Evolutionary conservation across 2,888 invertebrate genomes (phyloP).

Genomic region (Timandra comae): DNA sequence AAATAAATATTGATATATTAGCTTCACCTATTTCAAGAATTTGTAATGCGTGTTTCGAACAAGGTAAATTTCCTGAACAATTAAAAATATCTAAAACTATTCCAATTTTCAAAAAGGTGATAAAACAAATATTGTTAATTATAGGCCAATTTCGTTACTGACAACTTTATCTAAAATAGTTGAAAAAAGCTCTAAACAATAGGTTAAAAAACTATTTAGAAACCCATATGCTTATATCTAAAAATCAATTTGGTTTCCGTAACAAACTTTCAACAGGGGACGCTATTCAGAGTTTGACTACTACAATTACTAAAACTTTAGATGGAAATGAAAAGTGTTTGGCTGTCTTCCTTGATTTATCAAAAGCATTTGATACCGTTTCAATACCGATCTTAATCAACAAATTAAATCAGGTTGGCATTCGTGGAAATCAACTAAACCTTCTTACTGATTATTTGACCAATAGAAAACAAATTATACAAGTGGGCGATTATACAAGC

Average conservation of each 20-base stretch:
- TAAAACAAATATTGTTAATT: not conserved
- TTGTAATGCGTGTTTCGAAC: not conserved
- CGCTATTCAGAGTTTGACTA: not conserved
- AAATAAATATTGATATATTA: not conserved
- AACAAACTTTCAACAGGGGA: not conserved
- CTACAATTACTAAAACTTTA: not conserved
- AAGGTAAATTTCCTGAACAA: not conserved
- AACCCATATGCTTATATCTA: not conserved
- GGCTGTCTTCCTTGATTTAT: not conserved
- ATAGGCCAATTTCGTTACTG: not conserved
- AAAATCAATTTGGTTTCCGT: not conserved
- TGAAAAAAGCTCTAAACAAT: not conserved
- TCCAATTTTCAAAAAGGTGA: not conserved
- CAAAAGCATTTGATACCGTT: not conserved
- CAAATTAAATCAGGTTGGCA: not conserved
- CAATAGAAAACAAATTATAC: not conserved
- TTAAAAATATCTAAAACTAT: not conserved
- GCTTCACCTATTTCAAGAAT: not conserved
- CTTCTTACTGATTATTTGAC: not conserved
- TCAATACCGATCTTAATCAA: not conserved
- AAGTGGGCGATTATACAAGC: not conserved
- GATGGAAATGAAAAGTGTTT: not conserved
- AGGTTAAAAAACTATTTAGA: not conserved
- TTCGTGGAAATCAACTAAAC: not conserved
- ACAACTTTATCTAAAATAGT: not conserved